Base-by-base conservation (phyloP, 2,113 vertebrate species). In the Symphodus melops region DNA sequence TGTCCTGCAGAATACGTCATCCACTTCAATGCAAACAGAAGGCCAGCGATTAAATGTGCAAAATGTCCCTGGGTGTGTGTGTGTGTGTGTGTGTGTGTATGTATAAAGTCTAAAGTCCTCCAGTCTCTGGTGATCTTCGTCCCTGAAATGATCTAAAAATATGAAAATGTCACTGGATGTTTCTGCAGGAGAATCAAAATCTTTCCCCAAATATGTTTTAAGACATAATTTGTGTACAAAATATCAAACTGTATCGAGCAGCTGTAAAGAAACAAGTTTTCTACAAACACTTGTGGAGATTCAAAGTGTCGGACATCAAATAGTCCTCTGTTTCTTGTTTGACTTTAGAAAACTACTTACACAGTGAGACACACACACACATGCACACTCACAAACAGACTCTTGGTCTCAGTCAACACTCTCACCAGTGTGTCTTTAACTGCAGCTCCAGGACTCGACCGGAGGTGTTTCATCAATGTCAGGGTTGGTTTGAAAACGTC, bases 401-500 rank as follows among this genome's bases (percentile, higher is more conserved):
- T 57, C 55, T 11, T 62, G 65, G 75, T 70, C 62, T 75, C 70
- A 62, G 81, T 86, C 89, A 88, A 88, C 86, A 89, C 85, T 83
- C 79, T 76, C 61, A 14, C 68, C 56, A 13, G 68, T 84, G 81
- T 91, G 89, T 81, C 64, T 81, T 73, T 77, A 48, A 77, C 81
- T 82, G 76, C 71, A 73, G 85, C 82, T 75, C 72, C 78, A 72
- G 77, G 72, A 79, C 68, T 68, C 58, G 9, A 79, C 74, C 74
- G 63, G 82, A 85, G 85, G 77, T 16, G 62, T 88, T 91, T 88
- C 74, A 86, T 91, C 89, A 85, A 62, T 60, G 87, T 90, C 85
- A 82, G 78, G 36, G 60, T 57, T 4, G 8, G 72, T 73, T 75
- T 90, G 79, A 89, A 87, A 87, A 81, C 81, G 63, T 76, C 63